Evolutionary conservation across 1,140 invertebrate genomes (phyloP), one percentile per base, ranked within the genome.

Genomic region (Lanistes nyassanus): DNA sequence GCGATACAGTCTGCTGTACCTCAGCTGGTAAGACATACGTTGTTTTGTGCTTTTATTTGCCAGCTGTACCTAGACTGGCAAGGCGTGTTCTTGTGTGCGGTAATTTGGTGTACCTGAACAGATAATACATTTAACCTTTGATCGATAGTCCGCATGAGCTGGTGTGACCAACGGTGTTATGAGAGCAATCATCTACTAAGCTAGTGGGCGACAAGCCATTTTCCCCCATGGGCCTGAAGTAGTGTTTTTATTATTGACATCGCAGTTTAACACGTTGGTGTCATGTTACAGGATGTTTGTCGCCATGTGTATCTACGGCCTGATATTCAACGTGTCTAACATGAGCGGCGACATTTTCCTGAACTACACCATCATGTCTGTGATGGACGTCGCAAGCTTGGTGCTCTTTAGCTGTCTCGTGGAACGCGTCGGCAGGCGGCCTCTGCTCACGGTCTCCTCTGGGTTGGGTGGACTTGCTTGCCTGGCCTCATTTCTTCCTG

Each of bases 311-410:
- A 79, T 81, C 21, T 84, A 91, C 93, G 84, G 94, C 92, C 86
- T 94, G 92, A 93, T 90, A 80, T 85, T 85, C 77, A 78, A 81
- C 69, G 76, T 76, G 9, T 80, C 78, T 11, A 78, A 80, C 39
- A 74, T 86, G 19, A 76, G 73, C 23, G 76, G 84, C 34, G 73
- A 78, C 75, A 60, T 86, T 75, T 89, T 89, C 76, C 53, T 81
- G 5, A 85, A 84, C 76, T 81, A 79, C 66, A 47, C 76, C 19
- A 66, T 85, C 5, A 68, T 67, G 26, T 94, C 93, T 1, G 86
- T 92, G 3, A 94, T 95, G 3, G 94, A 96, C 88, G 89, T 95
- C 75, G 94, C 94, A 0, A 93, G 92, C 2, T 94, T 94, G 82
- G 88, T 88, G 0, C 91, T 94, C 80, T 88, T 94, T 3, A 36